Conservation (phyloP, 1,140 invertebrate genomes). For the Ceratosolen solmsi region DNA sequence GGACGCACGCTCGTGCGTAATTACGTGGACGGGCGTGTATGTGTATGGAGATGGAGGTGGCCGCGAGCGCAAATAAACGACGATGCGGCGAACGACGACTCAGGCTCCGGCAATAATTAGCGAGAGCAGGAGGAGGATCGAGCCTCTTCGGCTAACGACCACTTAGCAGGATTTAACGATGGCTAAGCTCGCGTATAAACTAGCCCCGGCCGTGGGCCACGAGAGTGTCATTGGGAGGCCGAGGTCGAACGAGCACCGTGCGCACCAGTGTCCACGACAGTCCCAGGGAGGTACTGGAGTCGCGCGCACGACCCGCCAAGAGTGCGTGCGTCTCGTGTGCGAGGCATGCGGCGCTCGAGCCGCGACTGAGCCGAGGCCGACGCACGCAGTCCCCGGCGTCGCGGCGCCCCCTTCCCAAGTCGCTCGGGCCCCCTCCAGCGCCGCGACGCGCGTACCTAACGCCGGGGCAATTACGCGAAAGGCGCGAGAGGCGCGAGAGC, state of each 20-base stretch:
- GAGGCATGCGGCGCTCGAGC: constrained; percentile 67
- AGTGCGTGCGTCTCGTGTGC: constrained; percentile 55
- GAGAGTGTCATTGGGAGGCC: background rate
- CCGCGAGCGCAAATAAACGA: too few species aligned
- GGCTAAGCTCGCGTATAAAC: too few species aligned
- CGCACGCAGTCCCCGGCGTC: background rate
- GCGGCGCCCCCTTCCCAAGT: background rate
- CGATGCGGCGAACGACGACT: background rate
- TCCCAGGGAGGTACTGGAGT: background rate
- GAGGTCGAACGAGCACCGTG: background rate
- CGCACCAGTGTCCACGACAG: background rate
- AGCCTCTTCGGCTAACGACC: too few species aligned
- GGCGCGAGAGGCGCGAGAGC: background rate
- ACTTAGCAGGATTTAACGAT: too few species aligned
- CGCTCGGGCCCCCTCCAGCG: constrained; percentile 44
- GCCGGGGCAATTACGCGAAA: background rate
- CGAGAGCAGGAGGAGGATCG: too few species aligned
- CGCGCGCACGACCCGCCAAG: constrained; percentile 2
- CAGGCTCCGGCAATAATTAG: too few species aligned
- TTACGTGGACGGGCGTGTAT: too few species aligned
- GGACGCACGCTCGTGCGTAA: too few species aligned
- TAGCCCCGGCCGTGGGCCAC: background rate
- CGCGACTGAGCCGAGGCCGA: constrained; percentile 64
- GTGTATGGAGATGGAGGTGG: too few species aligned
- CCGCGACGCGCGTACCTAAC: constrained; percentile 50